Conservation (phyloP, 92 coral and sea anemone genomes). For the Epizoanthus illoricatus region DNA sequence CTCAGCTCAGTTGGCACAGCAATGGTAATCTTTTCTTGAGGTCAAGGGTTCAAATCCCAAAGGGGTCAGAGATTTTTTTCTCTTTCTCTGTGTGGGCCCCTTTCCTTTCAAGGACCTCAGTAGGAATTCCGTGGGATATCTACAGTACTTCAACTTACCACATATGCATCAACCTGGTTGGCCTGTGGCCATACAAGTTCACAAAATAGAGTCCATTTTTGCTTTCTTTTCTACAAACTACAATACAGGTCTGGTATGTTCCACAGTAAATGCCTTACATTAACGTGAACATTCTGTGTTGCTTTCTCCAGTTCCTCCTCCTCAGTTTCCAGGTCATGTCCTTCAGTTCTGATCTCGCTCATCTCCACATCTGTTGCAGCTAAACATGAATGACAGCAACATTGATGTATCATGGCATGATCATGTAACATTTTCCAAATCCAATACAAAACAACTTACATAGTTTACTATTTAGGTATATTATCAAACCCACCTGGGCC, state of each 20-base stretch:
- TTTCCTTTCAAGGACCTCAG: no score
- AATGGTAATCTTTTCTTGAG: no score
- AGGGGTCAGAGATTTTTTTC: no score
- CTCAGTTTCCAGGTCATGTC: conserved; percentile 55
- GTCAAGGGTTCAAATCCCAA: no score
- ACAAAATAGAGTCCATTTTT: no score
- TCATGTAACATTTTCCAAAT: neutral
- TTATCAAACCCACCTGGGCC: conserved; percentile 54
- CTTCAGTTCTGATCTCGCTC: conserved; percentile 65
- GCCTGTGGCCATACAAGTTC: no score
- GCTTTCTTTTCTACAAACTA: no score
- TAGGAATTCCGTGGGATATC: no score
- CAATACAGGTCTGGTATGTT: neutral
- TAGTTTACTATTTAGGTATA: neutral
- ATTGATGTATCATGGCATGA: neutral
- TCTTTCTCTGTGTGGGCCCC: no score
- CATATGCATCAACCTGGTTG: neutral
- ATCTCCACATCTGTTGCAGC: conserved; percentile 69
- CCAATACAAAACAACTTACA: no score
- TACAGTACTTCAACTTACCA: no score
- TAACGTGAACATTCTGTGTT: conserved; percentile 70
- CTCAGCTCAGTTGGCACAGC: no score
- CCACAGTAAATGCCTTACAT: conserved; percentile 5
- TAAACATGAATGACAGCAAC: neutral
- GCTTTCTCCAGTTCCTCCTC: conserved; percentile 78